A percentile compares a stretch with the other conserved stretches of the same genome.
phyloP scores from a whole-genome alignment of 64 coral and sea anemone genomes.

The Porites australiensis region DNA sequence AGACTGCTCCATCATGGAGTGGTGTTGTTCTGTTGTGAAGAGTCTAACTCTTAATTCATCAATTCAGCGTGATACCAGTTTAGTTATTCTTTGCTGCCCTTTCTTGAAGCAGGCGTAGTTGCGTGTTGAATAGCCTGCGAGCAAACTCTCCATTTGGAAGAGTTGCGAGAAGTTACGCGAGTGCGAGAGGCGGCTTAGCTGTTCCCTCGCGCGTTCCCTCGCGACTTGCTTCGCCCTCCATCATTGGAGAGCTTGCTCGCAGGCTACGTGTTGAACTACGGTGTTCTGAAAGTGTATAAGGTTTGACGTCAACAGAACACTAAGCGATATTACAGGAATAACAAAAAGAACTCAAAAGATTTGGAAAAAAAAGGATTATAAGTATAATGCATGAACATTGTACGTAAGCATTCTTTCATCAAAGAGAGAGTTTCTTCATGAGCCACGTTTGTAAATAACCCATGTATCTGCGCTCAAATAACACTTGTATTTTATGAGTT shows the following conservation, averaged over 20 bases:
- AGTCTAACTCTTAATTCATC: neutral
- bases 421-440: conserved; percentile 17
- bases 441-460: conserved; percentile 48
- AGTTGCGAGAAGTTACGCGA: too few relatives aligned
- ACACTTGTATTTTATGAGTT: conserved; percentile 67
- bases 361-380: too few relatives aligned
- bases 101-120: conserved; percentile 40
- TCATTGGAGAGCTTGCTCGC: too few relatives aligned
- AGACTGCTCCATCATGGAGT: neutral
- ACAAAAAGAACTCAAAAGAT: neutral
- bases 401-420: conserved; percentile 47
- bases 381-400: conserved; percentile 24
- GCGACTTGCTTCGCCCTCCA: too few relatives aligned
- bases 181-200: too few relatives aligned
- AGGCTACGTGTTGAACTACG: too few relatives aligned
- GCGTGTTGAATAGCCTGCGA: neutral
- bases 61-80: neutral
- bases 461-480: conserved; percentile 10
- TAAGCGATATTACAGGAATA: neutral
- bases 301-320: too few relatives aligned
- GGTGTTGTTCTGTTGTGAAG: neutral
- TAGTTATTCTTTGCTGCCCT: neutral
- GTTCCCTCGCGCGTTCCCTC: too few relatives aligned
- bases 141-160: too few relatives aligned
- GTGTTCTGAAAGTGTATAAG: too few relatives aligned